A percentile compares a stretch with the other conserved stretches of the same genome.
These are phyloP conservation scores for Virgularia gustaviana DNA, from an alignment of 92 coral and sea anemone species.

Conservation along the genomic window DNA sequence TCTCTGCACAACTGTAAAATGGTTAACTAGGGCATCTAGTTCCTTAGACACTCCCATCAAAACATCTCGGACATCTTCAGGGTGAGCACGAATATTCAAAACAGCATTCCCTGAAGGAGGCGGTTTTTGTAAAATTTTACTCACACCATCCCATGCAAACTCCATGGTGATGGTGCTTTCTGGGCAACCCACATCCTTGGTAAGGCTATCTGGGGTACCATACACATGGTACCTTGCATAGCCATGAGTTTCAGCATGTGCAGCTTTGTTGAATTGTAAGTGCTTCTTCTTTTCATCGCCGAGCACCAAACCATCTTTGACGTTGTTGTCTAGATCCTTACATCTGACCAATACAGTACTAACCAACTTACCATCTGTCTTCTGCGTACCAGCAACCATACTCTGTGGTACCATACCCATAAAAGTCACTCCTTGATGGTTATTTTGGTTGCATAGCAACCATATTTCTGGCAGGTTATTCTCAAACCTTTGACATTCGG, in stretches of 20 bases:
- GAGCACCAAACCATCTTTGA: not conserved
- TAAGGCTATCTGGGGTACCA: conserved; percentile 51
- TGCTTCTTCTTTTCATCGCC: not conserved
- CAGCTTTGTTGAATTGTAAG: conserved; percentile 3
- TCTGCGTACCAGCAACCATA: not conserved
- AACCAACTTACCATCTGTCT: not conserved
- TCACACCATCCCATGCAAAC: conserved; percentile 84
- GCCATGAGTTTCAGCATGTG: conserved; percentile 60
- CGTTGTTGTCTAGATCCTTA: conserved; percentile 39
- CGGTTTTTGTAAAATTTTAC: conserved; percentile 68
- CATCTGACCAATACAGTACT: conserved; percentile 55
- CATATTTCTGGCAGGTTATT: conserved; percentile 57
- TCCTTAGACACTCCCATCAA: conserved; percentile 60
- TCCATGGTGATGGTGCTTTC: conserved; percentile 76
- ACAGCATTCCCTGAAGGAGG: conserved; percentile 85
- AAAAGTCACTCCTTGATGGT: conserved; percentile 55
- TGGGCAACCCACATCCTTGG: conserved; percentile 39
- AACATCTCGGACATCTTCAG: conserved; percentile 70
- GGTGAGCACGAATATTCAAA: conserved; percentile 69
- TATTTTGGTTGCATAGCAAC: conserved; percentile 57
- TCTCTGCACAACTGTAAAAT: conserved; percentile 5
- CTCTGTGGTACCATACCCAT: conserved; percentile 62
- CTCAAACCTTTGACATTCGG: conserved; percentile 53
- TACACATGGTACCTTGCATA: conserved; percentile 75
- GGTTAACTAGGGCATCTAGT: conserved; percentile 47